A percentile compares a stretch with the other conserved stretches of the same genome.
Conservation (phyloP, 2,113 vertebrate species). For the Aleadryas rufinucha region DNA sequence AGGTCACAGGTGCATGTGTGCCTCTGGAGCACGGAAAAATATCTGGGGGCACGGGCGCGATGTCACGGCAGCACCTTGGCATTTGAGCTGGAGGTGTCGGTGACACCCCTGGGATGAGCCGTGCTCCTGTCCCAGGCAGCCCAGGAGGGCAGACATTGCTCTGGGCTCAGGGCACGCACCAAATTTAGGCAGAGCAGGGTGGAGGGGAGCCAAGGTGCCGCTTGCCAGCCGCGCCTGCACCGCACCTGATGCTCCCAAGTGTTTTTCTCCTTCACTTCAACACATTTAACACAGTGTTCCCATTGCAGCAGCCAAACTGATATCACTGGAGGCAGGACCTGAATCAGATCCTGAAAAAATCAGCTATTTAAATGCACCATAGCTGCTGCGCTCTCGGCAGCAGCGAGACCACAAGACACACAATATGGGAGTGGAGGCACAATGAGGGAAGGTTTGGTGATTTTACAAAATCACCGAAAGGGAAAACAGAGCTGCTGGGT, state of each 20-base stretch:
- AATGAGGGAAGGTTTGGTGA: background rate
- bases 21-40: background rate
- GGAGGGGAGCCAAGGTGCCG: background rate
- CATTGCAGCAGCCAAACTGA: background rate
- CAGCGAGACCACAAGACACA: background rate
- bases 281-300: background rate
- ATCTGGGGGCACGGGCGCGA: rapidly evolving
- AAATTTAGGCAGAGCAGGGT: background rate
- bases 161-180: background rate
- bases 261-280: conserved; percentile 15
- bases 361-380: background rate
- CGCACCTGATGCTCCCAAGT: background rate
- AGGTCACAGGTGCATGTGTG: background rate
- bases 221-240: background rate
- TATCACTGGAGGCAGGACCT: conserved; percentile 28
- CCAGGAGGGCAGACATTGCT: background rate
- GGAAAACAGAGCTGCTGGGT: background rate
- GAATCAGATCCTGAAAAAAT: conserved; percentile 14
- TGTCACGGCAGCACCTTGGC: background rate
- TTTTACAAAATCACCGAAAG: background rate
- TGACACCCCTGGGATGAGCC: rapidly evolving
- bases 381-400: background rate
- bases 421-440: background rate
- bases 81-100: background rate
- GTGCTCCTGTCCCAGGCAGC: background rate